These are phyloP conservation scores for Gephyroberyx darwinii DNA, from an alignment of 2,797 vertebrate species.

Conservation along the genomic window DNA sequence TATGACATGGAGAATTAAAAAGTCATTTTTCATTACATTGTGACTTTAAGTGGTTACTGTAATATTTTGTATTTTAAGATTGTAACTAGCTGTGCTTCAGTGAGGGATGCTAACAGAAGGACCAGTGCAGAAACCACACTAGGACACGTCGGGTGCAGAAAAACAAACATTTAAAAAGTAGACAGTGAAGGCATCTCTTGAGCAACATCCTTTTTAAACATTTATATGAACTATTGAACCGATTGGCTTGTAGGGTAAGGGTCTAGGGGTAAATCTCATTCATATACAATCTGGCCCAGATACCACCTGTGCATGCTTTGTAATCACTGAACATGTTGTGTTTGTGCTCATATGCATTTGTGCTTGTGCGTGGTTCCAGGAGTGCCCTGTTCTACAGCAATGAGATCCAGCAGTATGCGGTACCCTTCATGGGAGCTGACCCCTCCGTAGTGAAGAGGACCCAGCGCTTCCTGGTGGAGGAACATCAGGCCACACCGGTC, in stretches of 20 bases:
- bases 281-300: neutral
- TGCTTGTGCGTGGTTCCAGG: slow-evolving; percentile 67
- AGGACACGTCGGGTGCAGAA: no score
- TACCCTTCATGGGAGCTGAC: slow-evolving; percentile 93
- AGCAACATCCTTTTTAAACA: no score
- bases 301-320: neutral
- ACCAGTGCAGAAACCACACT: no score
- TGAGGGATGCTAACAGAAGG: no score
- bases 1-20: no score
- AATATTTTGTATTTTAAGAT: neutral
- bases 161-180: no score
- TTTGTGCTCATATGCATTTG: neutral
- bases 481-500: slow-evolving; percentile 87
- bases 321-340: neutral
- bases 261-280: neutral
- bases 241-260: neutral
- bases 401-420: slow-evolving; percentile 86
- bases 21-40: neutral
- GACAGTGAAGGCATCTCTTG: no score
- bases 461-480: slow-evolving; percentile 88
- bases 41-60: no score
- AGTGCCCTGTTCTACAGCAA: slow-evolving; percentile 85
- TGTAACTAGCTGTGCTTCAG: no score
- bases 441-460: slow-evolving; percentile 91
- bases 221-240: no score